Base-by-base conservation (phyloP, 2,888 invertebrate species). In the Endomychus coccineus region DNA sequence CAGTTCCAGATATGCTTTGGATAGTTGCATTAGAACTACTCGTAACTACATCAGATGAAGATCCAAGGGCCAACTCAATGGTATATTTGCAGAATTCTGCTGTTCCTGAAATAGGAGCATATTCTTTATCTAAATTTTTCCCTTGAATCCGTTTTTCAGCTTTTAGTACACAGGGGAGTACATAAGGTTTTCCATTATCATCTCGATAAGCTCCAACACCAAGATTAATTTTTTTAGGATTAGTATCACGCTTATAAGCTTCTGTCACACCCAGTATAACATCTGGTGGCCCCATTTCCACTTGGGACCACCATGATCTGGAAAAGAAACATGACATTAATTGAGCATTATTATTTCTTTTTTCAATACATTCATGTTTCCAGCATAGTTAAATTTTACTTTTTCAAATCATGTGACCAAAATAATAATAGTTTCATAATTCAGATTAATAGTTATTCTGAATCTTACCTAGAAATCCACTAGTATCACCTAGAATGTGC, bases 201-300 rank as follows among this genome's bases (percentile, higher is more conserved):
- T 97, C 96, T 51, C 98, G 78, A 68, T 99, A 99, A 5, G 98
- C 96, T 42, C 92, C 92, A 3, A 81, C 92, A 41, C 96, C 96
- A 32, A 99, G 77, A 67, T 98, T 99, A 44, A 98, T 86, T 69
- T 98, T 99, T 52, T 90, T 90, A 0, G 91, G 79, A 63, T 91
- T 85, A 2, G 74, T 71, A 63, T 98, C 97, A 42, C 71, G 78
- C 63, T 91, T 96, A 69, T 74, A 98, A 1, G 97, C 97, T 65
- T 99, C 98, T 1, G 95, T 88, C 24, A 98, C 86, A 21, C 98
- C 98, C 31, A 99, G 71, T 69, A 99, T 99, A 14, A 90, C 88
- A 73, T 97, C 97, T 3, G 97, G 97, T 11, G 97, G 97, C 3
- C 96, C 97, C 90, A 95, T 88, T 62, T 83, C 78, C 5, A 97